Base-by-base conservation (phyloP, 2,113 vertebrate genomes). In the Arenaria interpres region DNA sequence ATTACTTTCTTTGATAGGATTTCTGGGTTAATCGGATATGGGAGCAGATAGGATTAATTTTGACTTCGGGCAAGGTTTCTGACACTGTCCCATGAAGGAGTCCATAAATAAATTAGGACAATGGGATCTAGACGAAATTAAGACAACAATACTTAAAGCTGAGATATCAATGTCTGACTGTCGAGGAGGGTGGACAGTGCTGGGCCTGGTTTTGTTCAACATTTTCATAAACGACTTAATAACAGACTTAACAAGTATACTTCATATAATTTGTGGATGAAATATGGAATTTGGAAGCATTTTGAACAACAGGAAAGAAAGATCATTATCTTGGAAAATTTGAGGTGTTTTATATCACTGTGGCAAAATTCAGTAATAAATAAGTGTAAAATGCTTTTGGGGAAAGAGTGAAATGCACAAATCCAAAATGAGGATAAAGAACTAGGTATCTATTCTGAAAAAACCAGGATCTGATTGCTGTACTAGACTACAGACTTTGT, bases 1-100 rank as follows among this genome's bases (percentile, higher is more conserved):
- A 91, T 96, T 93, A 64, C 54, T 90, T 73, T 75, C 33, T 96
- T 92, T 92, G 84, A 91, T 94, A 37, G 22, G 81, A 92, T 94
- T 90, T 91, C 79, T 73, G 30, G 35, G 23, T 92, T 95, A 95
- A 89, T 91, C 30, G 0, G 80, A 81, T 94, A 27, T 43, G 33
- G 60, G 69, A 90, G 85, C 73, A 81, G 41, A 92, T 69, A 73
- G 50, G 50, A 95, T 95, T 92, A 87, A 87, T 92, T 95, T 54
- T 96, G 15, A 87, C 86, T 92, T 92, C 64, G 91, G 90, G 89
- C 93, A 96, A 87, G 87, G 60, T 94, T 96, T 94, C 81, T 96
- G 81, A 91, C 57, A 60, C 46, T 89, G 84, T 68, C 69, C 76
- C 30, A 28, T 69, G 72, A 87, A 92, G 22, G 54, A 73, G 15